A percentile compares a stretch with the other conserved stretches of the same genome.
Conservation (phyloP, 2,113 vertebrate species). For the Menura novaehollandiae region DNA sequence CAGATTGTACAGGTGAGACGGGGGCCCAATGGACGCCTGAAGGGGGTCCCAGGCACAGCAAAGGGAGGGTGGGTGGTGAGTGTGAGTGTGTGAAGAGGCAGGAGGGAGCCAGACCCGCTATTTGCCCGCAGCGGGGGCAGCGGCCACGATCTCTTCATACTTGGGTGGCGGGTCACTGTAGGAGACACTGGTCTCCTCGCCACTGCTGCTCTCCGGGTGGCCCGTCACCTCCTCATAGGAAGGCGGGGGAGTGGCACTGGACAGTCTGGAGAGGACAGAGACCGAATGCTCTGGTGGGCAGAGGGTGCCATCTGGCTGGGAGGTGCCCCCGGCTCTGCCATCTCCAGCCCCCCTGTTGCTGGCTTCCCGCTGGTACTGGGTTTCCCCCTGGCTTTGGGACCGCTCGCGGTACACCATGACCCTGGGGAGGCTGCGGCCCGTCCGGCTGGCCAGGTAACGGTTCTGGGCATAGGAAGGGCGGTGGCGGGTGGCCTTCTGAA, state of each 20-base stretch:
- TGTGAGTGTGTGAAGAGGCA: neutral
- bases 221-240: conserved; percentile 90
- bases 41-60: neutral
- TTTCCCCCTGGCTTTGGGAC: conserved; percentile 68
- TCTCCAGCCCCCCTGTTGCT: conserved; percentile 24
- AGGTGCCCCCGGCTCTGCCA: conserved; percentile 9
- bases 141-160: conserved; percentile 86
- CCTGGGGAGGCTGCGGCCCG: conserved; percentile 80
- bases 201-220: conserved; percentile 81
- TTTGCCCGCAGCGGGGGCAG: conserved; percentile 31
- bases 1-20: conserved; percentile 36
- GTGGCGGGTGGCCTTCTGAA: conserved; percentile 86
- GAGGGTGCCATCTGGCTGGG: conserved; percentile 71
- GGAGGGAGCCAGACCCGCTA: conserved; percentile 6
- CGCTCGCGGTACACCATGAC: conserved; percentile 85
- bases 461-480: conserved; percentile 84
- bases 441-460: conserved; percentile 81
- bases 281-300: conserved; percentile 75
- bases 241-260: conserved; percentile 84
- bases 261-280: conserved; percentile 78
- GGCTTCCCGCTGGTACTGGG: conserved; percentile 40
- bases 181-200: conserved; percentile 76
- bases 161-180: conserved; percentile 86
- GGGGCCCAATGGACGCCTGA: neutral
- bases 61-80: neutral